These are phyloP conservation scores for Diarsia mendica DNA, from an alignment of 2,888 invertebrate genomes.

Conservation along the genomic window DNA sequence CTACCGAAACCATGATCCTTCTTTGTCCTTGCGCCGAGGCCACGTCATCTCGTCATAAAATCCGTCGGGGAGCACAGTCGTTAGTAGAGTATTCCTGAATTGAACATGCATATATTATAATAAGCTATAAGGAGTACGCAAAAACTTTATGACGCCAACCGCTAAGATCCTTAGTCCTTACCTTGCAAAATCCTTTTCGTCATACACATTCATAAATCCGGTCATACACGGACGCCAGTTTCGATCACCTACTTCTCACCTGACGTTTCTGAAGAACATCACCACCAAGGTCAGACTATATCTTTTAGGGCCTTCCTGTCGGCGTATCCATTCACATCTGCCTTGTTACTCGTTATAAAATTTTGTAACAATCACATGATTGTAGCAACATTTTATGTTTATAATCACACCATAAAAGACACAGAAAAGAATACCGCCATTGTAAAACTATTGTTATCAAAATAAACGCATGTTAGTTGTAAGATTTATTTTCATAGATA, in stretches of 20 bases:
- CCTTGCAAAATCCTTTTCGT: too few species aligned
- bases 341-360: neutral
- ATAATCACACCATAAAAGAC: constrained; percentile 21
- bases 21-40: too few species aligned
- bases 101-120: too few species aligned
- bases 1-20: too few species aligned
- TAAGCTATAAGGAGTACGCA: too few species aligned
- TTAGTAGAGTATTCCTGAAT: too few species aligned
- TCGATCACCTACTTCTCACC: neutral
- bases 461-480: constrained; percentile 15
- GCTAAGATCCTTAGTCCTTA: too few species aligned
- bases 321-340: neutral
- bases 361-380: neutral
- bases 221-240: neutral
- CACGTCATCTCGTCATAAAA: too few species aligned
- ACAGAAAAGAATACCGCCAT: constrained; percentile 18
- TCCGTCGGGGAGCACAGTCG: too few species aligned
- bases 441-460: constrained; percentile 38
- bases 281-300: neutral
- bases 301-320: neutral
- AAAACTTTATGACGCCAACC: too few species aligned
- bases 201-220: neutral
- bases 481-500: constrained; percentile 35
- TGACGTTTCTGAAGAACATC: neutral
- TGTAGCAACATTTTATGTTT: constrained; percentile 25